Evolutionary conservation across 2,113 vertebrate genomes (phyloP).

Genomic region (Baryphthengus martii): DNA sequence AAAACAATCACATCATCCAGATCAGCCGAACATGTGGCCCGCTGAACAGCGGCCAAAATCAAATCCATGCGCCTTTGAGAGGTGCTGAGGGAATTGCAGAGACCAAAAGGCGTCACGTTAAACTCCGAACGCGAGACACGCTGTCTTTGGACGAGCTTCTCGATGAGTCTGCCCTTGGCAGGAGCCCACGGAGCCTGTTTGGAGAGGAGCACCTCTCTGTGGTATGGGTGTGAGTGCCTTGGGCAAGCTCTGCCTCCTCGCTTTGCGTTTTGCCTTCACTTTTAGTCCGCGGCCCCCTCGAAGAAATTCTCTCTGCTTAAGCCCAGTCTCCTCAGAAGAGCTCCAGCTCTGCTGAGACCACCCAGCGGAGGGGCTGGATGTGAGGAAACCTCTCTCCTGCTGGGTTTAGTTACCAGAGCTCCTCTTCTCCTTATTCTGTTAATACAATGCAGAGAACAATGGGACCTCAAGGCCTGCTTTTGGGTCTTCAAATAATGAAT

Average conservation of each 20-base stretch:
- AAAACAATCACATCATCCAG: conserved; percentile 74
- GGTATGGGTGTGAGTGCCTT: neutral
- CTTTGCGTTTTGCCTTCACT: neutral
- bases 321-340: neutral
- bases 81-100: conserved; percentile 64
- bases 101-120: conserved; percentile 66
- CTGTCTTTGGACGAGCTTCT: conserved; percentile 60
- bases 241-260: neutral
- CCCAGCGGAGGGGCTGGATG: neutral
- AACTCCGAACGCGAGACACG: neutral
- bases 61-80: conserved; percentile 61
- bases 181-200: neutral
- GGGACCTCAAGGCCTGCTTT: neutral
- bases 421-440: neutral
- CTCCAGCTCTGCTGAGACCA: neutral
- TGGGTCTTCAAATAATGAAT: conserved; percentile 22
- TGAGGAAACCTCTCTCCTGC: neutral
- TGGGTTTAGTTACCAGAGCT: conserved; percentile 22
- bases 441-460: neutral
- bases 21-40: conserved; percentile 68
- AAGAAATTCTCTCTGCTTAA: neutral
- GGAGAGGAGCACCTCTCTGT: neutral
- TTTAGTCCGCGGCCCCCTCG: neutral
- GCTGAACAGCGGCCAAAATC: conserved; percentile 69
- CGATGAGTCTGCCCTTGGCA: conserved; percentile 56